A percentile compares a stretch with the other conserved stretches of the same genome.
Conservation (phyloP, 1,140 invertebrate genomes). For the Tribolium castaneum region DNA sequence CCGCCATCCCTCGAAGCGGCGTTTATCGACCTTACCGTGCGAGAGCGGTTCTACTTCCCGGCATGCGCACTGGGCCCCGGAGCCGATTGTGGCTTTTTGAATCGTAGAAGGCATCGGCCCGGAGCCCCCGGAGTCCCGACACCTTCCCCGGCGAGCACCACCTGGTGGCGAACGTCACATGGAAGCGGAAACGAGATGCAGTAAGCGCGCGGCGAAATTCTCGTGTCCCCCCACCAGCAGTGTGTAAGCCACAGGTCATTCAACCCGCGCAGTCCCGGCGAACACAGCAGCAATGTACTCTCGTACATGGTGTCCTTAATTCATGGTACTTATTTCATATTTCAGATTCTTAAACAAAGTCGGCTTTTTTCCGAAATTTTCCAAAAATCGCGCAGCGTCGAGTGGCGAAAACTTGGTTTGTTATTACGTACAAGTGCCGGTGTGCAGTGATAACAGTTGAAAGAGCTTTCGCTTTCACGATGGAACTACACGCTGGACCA, state of each 20-base stretch:
- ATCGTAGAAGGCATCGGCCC: background rate
- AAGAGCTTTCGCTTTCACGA: slow-evolving; percentile 19
- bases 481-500: background rate
- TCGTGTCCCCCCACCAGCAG: slow-evolving; percentile 54
- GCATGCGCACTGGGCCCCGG: slow-evolving; percentile 30
- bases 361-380: background rate
- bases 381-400: background rate
- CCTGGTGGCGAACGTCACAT: slow-evolving; percentile 39
- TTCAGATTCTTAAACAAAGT: slow-evolving; percentile 37
- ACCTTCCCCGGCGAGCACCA: background rate
- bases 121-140: background rate
- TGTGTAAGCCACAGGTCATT: slow-evolving; percentile 63
- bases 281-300: slow-evolving; percentile 57
- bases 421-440: background rate
- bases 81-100: background rate
- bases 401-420: background rate
- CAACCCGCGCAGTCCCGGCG: slow-evolving; percentile 62
- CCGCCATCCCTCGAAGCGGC: slow-evolving; percentile 7
- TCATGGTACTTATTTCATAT: slow-evolving; percentile 57
- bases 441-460: slow-evolving; percentile 22
- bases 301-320: slow-evolving; percentile 58
- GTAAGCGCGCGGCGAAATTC: slow-evolving; percentile 59
- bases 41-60: slow-evolving; percentile 37
- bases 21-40: slow-evolving; percentile 42
- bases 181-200: slow-evolving; percentile 59